These are phyloP conservation scores for Rousettus madagascariensis DNA, from an alignment of 2,797 vertebrate species.

Conservation along the genomic window DNA sequence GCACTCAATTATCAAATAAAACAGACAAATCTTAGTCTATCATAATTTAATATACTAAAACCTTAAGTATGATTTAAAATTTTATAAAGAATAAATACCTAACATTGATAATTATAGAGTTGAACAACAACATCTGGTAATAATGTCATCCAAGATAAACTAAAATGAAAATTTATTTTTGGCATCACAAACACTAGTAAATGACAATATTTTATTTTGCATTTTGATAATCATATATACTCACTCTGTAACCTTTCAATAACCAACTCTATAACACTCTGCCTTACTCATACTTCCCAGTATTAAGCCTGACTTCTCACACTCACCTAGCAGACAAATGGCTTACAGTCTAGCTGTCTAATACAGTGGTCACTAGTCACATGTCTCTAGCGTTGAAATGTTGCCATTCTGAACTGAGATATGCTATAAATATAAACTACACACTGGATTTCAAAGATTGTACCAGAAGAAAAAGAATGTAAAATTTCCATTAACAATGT, in stretches of 20 bases:
- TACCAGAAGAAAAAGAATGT: neutral
- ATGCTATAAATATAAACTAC: neutral
- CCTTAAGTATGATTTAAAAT: slow-evolving; percentile 28
- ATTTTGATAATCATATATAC: neutral
- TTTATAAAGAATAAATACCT: neutral
- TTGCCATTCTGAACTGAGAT: neutral
- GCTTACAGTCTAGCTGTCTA: neutral
- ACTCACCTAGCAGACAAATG: neutral
- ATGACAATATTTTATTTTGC: slow-evolving; percentile 11
- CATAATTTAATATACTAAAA: slow-evolving; percentile 14
- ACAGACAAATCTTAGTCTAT: neutral
- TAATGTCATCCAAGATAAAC: neutral
- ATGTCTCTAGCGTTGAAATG: neutral
- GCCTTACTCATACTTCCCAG: neutral
- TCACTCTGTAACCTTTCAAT: neutral
- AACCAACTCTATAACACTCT: neutral
- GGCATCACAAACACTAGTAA: neutral
- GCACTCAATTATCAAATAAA: slow-evolving; percentile 12
- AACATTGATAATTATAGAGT: neutral
- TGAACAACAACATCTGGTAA: neutral
- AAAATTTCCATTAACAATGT: neutral
- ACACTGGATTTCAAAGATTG: neutral
- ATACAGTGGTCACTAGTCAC: neutral
- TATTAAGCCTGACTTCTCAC: neutral
- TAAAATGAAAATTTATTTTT: neutral